Evolutionary conservation across 35 echinoderm and acorn worm species (phyloP).

Genomic region (Amphiura filiformis): DNA sequence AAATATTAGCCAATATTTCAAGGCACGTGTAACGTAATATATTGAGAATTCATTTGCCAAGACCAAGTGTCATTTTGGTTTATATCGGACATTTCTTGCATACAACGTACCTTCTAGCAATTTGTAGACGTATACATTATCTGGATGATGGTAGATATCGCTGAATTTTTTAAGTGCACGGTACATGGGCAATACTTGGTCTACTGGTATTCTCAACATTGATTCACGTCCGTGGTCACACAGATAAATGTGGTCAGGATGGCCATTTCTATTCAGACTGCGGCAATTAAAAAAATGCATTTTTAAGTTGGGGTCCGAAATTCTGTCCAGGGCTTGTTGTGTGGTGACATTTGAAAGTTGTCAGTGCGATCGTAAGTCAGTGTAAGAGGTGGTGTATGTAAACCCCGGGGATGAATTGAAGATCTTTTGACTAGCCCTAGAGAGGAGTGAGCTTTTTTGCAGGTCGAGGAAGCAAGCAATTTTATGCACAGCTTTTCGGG

Average conservation of each 20-base stretch:
- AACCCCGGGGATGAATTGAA: no score
- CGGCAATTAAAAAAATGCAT: neutral
- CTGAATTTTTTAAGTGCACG: slow-evolving; percentile 33
- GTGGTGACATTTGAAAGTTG: neutral
- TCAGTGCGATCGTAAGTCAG: no score
- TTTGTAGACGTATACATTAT: slow-evolving; percentile 21
- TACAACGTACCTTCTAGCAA: slow-evolving; percentile 28
- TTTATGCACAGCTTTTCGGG: no score
- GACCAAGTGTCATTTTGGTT: no score
- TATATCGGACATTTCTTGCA: no score
- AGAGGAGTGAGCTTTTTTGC: no score
- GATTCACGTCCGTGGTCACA: slow-evolving; percentile 25
- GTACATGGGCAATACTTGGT: slow-evolving; percentile 13
- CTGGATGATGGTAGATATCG: slow-evolving; percentile 36
- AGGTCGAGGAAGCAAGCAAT: no score
- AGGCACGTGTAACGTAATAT: no score
- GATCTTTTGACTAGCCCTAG: no score
- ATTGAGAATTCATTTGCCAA: no score
- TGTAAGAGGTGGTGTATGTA: no score
- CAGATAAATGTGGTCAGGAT: neutral
- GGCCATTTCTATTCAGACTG: slow-evolving; percentile 18
- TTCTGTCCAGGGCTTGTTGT: neutral
- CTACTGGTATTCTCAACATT: slow-evolving; percentile 15
- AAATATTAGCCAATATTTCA: no score
- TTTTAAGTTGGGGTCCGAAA: neutral